These are phyloP conservation scores for Pocillopora meandrina DNA, from an alignment of 92 coral and sea anemone genomes.

Conservation along the genomic window DNA sequence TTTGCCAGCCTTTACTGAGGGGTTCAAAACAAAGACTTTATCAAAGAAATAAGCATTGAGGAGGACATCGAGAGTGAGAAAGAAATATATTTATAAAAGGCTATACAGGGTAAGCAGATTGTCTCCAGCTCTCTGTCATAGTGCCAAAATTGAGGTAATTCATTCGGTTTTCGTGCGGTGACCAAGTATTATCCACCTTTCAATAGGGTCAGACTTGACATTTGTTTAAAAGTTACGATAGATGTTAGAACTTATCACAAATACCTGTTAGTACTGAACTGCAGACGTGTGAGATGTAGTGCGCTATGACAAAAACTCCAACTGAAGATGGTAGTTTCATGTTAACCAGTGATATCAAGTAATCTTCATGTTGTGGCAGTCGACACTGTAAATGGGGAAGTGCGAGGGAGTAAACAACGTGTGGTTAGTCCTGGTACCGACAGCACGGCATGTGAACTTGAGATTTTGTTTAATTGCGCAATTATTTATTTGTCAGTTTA, in stretches of 20 bases:
- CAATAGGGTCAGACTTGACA: neutral
- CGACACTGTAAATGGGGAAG: neutral
- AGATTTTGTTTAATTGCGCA: neutral
- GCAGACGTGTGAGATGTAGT: slow-evolving; percentile 23
- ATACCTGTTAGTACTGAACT: slow-evolving; percentile 28
- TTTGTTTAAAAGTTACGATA: neutral
- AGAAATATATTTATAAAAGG: neutral
- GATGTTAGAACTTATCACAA: neutral
- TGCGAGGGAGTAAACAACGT: slow-evolving; percentile 10
- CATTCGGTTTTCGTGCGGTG: neutral
- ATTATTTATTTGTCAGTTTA: slow-evolving; percentile 20
- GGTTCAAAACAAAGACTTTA: neutral
- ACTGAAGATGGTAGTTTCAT: slow-evolving; percentile 11
- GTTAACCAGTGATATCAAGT: slow-evolving; percentile 1
- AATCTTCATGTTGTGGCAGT: slow-evolving; percentile 14
- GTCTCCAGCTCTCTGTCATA: neutral
- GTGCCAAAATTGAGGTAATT: too few relatives aligned
- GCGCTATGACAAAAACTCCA: slow-evolving; percentile 12
- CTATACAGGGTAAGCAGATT: neutral
- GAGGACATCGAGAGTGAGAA: neutral
- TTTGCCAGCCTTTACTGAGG: slow-evolving; percentile 6
- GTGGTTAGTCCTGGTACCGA: slow-evolving; percentile 37
- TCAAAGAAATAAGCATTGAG: neutral
- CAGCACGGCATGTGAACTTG: slow-evolving; percentile 14
- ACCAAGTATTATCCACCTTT: neutral